phyloP scores from a whole-genome alignment of 2,797 vertebrate species.

The Gadopsis bispinosus region DNA sequence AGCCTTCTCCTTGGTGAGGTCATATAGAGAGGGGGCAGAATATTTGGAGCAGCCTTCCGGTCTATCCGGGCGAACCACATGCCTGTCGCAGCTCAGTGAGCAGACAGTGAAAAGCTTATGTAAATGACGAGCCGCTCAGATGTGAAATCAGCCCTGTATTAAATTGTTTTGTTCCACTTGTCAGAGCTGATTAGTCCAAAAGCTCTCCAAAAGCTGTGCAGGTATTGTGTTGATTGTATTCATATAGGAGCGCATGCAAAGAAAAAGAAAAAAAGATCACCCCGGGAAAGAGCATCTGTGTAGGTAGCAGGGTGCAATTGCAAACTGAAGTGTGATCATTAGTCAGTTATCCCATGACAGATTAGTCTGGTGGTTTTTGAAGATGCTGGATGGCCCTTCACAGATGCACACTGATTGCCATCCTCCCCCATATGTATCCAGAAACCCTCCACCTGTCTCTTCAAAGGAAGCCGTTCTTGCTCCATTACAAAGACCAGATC shows the following conservation, averaged over 20 bases:
- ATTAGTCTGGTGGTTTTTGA: conserved; percentile 67
- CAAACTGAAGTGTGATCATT: conserved; percentile 77
- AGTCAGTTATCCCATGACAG: conserved; percentile 74
- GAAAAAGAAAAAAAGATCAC: conserved; percentile 62
- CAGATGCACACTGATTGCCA: conserved; percentile 67
- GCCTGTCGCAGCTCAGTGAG: conserved; percentile 83
- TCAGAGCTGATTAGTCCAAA: conserved; percentile 84
- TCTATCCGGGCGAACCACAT: conserved; percentile 79
- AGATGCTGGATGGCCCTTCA: conserved; percentile 71
- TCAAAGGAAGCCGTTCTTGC: conserved; percentile 60
- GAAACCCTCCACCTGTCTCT: conserved; percentile 70
- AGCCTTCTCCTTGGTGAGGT: conserved; percentile 79
- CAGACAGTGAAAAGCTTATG: conserved; percentile 85
- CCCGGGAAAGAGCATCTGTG: conserved; percentile 70
- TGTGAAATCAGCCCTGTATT: conserved; percentile 85
- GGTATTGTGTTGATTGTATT: conserved; percentile 83
- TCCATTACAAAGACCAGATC: conserved; percentile 67
- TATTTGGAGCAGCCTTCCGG: conserved; percentile 76
- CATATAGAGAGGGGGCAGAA: conserved; percentile 71
- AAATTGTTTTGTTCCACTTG: conserved; percentile 87
- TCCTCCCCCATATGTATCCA: conserved; percentile 55
- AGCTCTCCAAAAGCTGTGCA: conserved; percentile 75
- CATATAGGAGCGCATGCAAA: conserved; percentile 40
- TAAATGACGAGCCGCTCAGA: conserved; percentile 83
- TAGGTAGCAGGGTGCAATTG: conserved; percentile 77